phyloP scores from a whole-genome alignment of 2,113 vertebrate species.

The Tachuris rubrigastra region DNA sequence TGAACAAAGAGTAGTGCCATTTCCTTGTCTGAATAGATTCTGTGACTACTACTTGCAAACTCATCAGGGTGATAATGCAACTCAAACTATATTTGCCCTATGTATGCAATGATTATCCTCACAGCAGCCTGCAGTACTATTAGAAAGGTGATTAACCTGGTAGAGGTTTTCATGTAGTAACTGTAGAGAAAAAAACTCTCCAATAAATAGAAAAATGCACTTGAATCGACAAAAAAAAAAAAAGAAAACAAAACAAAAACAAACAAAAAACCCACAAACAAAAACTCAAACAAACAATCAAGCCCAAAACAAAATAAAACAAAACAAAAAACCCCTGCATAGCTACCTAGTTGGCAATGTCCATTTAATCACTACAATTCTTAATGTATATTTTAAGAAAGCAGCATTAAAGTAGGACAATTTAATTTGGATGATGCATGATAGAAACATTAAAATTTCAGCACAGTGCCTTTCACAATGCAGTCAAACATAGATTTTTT shows the following conservation, averaged over 20 bases:
- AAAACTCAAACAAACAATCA: not conserved
- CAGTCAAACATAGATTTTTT: slow-evolving; percentile 2
- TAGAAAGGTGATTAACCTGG: not conserved
- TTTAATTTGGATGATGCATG: slow-evolving; percentile 42
- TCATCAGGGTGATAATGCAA: not conserved
- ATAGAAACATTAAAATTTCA: slow-evolving; percentile 63
- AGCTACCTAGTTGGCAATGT: not conserved
- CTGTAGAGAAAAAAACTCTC: not conserved
- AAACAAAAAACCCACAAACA: not conserved
- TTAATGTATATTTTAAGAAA: slow-evolving; percentile 52
- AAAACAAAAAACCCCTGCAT: not conserved
- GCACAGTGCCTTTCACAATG: not conserved
- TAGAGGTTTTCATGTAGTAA: not conserved
- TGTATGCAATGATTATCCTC: not conserved
- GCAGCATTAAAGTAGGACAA: slow-evolving; percentile 27
- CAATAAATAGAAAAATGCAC: not conserved
- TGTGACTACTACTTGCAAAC: not conserved
- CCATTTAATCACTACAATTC: slow-evolving; percentile 13
- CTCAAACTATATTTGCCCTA: not conserved
- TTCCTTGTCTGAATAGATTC: not conserved
- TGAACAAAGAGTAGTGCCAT: not conserved
- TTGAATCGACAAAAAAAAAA: not conserved
- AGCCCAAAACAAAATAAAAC: not conserved
- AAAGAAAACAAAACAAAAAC: not conserved
- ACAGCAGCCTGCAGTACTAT: not conserved